Evolutionary conservation across 2,888 invertebrate genomes (phyloP).

Genomic region (Cerceris ruficornis): DNA sequence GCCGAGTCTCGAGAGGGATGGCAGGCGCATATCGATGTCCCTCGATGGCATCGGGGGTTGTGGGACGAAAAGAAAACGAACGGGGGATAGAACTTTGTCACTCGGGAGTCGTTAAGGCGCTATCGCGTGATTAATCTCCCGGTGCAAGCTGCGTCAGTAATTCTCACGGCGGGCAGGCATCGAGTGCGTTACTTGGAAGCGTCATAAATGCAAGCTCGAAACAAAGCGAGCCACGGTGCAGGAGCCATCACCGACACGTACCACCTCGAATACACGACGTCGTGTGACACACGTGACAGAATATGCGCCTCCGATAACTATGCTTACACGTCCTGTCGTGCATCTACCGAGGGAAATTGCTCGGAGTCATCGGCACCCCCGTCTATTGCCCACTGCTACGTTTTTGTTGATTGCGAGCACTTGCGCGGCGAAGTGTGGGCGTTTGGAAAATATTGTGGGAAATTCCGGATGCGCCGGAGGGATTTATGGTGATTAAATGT

Average conservation of each 20-base stretch:
- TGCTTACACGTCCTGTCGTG: constrained; percentile 16
- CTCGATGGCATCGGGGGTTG: constrained; percentile 22
- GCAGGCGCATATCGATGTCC: constrained; percentile 27
- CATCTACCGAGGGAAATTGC: constrained; percentile 44
- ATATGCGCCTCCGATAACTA: constrained; percentile 40
- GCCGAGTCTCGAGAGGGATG: not conserved
- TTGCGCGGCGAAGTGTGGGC: too few relatives aligned
- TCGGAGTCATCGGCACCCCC: constrained; percentile 6
- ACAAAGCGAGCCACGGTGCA: constrained; percentile 53
- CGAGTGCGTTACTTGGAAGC: constrained; percentile 60
- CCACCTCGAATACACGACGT: constrained; percentile 13
- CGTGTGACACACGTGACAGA: constrained; percentile 41
- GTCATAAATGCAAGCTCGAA: constrained; percentile 58
- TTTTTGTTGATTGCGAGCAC: not conserved
- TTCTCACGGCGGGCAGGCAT: constrained; percentile 58
- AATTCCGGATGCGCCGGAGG: too few relatives aligned
- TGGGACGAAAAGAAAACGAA: constrained; percentile 26
- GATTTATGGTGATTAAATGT: too few relatives aligned
- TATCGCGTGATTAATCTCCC: constrained; percentile 67
- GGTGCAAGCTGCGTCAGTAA: constrained; percentile 39
- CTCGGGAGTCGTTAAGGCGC: constrained; percentile 66
- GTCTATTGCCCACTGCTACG: not conserved
- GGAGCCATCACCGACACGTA: constrained; percentile 8
- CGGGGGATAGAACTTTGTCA: constrained; percentile 41
- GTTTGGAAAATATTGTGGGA: too few relatives aligned